Percentiles rank a stretch among this genome's conserved stretches.
These are phyloP conservation scores for Lasioglossum lativentre DNA, from an alignment of 2,888 invertebrate species.

Conservation along the genomic window DNA sequence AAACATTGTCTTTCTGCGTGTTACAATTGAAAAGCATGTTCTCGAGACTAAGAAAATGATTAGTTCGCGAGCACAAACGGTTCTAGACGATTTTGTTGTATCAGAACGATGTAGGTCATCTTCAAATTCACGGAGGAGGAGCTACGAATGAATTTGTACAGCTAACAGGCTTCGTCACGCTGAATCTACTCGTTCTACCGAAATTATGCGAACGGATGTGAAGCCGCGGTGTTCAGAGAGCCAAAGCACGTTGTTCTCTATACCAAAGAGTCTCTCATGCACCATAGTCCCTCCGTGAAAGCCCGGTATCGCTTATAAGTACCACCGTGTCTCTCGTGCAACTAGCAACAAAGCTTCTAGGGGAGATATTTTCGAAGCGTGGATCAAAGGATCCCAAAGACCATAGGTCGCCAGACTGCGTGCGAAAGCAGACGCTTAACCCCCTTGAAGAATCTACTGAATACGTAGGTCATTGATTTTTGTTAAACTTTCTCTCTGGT, in stretches of 20 bases:
- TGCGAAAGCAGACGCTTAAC: background rate
- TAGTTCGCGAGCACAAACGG: background rate
- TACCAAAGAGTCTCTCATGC: background rate
- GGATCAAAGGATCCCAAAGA: conserved; percentile 5
- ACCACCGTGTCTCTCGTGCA: conserved; percentile 56
- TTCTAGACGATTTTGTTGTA: background rate
- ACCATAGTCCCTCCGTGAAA: conserved; percentile 30
- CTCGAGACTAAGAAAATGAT: background rate
- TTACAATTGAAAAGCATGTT: too few relatives aligned
- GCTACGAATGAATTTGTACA: background rate
- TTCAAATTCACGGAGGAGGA: background rate
- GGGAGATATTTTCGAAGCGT: conserved; percentile 36
- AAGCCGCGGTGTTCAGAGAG: background rate
- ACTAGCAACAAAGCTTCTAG: conserved; percentile 58
- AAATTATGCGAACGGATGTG: background rate
- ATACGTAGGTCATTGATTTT: background rate
- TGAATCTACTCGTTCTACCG: background rate
- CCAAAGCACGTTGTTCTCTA: background rate
- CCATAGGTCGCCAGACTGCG: background rate
- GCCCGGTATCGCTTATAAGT: conserved; percentile 52
- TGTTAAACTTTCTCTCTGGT: background rate
- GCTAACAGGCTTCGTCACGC: background rate
- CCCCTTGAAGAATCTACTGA: background rate
- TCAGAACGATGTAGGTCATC: background rate
- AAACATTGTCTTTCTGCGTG: background rate